Percentiles rank a stretch among this genome's conserved stretches.
Evolutionary conservation across 2,113 vertebrate species (phyloP).

Genomic region (Columba janthina): DNA sequence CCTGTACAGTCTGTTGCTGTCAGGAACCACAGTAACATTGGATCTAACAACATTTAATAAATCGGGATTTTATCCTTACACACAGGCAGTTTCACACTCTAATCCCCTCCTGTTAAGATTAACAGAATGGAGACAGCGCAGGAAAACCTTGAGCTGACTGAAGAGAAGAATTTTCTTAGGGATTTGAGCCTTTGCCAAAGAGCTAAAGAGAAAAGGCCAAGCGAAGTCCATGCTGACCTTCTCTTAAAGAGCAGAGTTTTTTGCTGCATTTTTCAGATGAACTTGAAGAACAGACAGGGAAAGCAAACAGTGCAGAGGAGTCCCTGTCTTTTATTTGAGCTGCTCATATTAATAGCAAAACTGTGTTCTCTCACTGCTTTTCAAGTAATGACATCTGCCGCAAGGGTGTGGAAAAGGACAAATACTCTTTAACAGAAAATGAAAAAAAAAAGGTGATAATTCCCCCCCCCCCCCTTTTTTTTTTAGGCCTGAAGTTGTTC

Average conservation of each 20-base stretch:
- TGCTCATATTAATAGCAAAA: not conserved
- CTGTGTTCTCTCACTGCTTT: not conserved
- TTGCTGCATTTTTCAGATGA: not conserved
- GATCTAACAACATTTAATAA: slow-evolving; percentile 5
- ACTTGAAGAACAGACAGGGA: not conserved
- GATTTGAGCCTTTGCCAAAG: slow-evolving; percentile 58
- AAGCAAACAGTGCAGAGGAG: not conserved
- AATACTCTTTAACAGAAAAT: not conserved
- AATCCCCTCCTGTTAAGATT: slow-evolving; percentile 36
- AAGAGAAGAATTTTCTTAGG: slow-evolving; percentile 53
- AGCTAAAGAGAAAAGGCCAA: slow-evolving; percentile 38
- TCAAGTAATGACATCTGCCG: not conserved
- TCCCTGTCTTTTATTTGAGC: not conserved
- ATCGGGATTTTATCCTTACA: slow-evolving; percentile 38
- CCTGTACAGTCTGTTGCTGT: not conserved
- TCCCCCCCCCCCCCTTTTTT: not conserved
- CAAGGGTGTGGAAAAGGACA: not conserved
- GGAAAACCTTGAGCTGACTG: slow-evolving; percentile 39
- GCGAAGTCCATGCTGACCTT: slow-evolving; percentile 47
- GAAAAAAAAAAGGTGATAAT: not conserved
- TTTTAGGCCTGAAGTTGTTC: not conserved
- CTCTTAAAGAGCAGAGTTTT: slow-evolving; percentile 25
- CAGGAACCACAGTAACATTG: not conserved
- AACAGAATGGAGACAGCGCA: slow-evolving; percentile 28
- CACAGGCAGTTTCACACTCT: slow-evolving; percentile 22